A percentile compares a stretch with the other conserved stretches of the same genome.
phyloP scores from a whole-genome alignment of 1,140 invertebrate species.

The Acarapis woodi region DNA sequence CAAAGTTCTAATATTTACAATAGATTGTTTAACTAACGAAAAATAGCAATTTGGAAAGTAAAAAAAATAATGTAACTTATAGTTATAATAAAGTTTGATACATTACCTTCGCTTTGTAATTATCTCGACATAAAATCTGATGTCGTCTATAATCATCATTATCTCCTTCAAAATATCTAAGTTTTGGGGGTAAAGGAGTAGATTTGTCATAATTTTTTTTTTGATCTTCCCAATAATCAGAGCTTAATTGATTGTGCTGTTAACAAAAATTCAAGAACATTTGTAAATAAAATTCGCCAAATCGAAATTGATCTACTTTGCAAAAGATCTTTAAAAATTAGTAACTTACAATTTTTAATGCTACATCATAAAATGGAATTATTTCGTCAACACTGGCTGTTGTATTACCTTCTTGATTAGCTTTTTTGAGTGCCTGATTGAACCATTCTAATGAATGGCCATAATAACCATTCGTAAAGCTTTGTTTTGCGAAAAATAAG shows the following conservation, averaged over 20 bases:
- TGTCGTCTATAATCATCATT: conserved; percentile 19
- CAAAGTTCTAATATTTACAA: no score
- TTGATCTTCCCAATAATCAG: not conserved
- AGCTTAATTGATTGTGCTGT: conserved; percentile 5
- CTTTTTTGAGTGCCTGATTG: conserved; percentile 16
- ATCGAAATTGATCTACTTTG: not conserved
- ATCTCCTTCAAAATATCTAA: conserved; percentile 9
- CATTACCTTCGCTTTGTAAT: no score
- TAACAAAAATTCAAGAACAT: not conserved
- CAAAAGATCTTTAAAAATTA: not conserved
- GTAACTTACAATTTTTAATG: conserved; percentile 15
- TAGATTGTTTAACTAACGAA: no score
- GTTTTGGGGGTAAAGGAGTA: not conserved
- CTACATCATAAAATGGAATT: conserved; percentile 16
- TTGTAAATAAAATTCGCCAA: not conserved
- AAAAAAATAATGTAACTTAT: conserved; percentile 1
- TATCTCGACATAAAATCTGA: conserved; percentile 23
- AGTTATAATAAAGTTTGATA: conserved; percentile 3
- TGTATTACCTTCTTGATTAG: conserved; percentile 15
- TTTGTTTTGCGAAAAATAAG: conserved; percentile 19
- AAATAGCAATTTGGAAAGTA: not conserved
- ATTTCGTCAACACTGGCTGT: conserved; percentile 17
- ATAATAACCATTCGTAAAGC: conserved; percentile 19
- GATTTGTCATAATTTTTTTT: not conserved
- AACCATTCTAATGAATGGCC: conserved; percentile 20